These are phyloP conservation scores for Melolontha melolontha DNA, from an alignment of 2,888 invertebrate species.

Conservation along the genomic window DNA sequence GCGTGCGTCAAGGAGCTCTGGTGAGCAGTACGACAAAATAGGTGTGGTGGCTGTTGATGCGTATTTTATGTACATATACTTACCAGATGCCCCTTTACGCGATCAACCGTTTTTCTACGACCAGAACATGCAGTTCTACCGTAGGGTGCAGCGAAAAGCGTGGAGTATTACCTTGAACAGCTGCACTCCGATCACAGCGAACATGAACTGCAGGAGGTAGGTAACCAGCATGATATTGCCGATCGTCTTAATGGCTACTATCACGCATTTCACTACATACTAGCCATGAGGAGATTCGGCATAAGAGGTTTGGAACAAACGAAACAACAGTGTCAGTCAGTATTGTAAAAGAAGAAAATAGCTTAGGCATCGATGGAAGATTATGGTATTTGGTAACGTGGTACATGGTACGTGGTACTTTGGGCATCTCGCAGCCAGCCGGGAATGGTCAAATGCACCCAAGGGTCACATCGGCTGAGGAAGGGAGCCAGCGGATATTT, in stretches of 20 bases:
- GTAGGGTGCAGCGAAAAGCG: constrained; percentile 60
- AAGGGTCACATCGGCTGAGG: constrained; percentile 57
- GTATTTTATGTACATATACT: constrained; percentile 28
- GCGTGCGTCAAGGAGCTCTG: constrained; percentile 47
- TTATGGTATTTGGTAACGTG: constrained; percentile 30
- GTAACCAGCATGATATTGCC: constrained; percentile 99
- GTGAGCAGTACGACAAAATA: constrained; percentile 33
- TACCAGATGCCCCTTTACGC: constrained; percentile 41
- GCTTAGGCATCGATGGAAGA: constrained; percentile 43
- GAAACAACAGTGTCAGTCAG: constrained; percentile 53
- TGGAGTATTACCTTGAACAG: constrained; percentile 92
- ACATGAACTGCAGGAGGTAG: constrained; percentile 99
- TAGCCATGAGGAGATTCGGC: constrained; percentile 67
- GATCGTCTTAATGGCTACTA: constrained; percentile 98
- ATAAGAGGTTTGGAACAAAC: constrained; percentile 63
- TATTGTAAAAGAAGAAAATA: constrained; percentile 41
- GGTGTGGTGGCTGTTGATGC: constrained; percentile 20
- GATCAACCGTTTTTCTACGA: constrained; percentile 55
- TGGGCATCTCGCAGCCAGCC: constrained; percentile 59
- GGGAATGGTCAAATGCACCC: constrained; percentile 64
- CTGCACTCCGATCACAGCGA: constrained; percentile 99
- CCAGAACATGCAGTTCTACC: constrained; percentile 63
- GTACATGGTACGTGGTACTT: constrained; percentile 34
- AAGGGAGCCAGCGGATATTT: constrained; percentile 49
- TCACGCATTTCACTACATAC: constrained; percentile 99